Base-by-base conservation (phyloP, 2,888 invertebrate genomes). In the Nymphalis c-album region DNA sequence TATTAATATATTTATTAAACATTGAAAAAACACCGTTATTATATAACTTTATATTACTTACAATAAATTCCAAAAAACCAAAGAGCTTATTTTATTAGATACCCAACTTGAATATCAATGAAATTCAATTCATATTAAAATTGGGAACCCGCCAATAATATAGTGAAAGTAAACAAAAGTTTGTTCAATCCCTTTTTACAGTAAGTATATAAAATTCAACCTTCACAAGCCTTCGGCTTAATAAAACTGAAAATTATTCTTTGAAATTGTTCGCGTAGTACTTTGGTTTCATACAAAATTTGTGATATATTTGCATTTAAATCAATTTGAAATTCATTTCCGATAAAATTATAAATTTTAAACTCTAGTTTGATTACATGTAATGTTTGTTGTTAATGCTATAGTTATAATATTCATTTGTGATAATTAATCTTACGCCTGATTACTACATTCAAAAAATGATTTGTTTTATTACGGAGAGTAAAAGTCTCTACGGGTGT, bases 181-280 rank as follows among this genome's bases (percentile, higher is more conserved):
- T 31, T 3, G 8, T 55, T n/a, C 31, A 7, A 35, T 35, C 17
- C 55, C 55, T 31, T 40, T n/a, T 40, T 13, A 40, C 40, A 13
- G 10, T 40, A 40, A 13, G 10, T 40, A 40, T 40, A 40, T 55
- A 8, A 31, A 31, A 31, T 55, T 35, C 20, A 13, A 55, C 45
- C 16, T 62, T 40, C 20, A 20, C 31, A 18, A 35, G 18, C 17
- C 51, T 31, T 61, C 18, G 40, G 7, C 3, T 40, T 53, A 62
- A 53, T 62, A 45, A 53, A 51, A 40, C 22, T n/a, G 22, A 22
- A 62, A 53, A 10, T 51, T 51, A 61, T 61, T 51, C 50, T 51
- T 35, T 51, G 40, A 31, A 46, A 26, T 60, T 47, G 46, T 47
- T 46, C 17, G 22, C 46, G 7, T 22, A 46, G 16, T 46, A 46